phyloP scores from a whole-genome alignment of 1,140 invertebrate species.

The Ostrea edulis region DNA sequence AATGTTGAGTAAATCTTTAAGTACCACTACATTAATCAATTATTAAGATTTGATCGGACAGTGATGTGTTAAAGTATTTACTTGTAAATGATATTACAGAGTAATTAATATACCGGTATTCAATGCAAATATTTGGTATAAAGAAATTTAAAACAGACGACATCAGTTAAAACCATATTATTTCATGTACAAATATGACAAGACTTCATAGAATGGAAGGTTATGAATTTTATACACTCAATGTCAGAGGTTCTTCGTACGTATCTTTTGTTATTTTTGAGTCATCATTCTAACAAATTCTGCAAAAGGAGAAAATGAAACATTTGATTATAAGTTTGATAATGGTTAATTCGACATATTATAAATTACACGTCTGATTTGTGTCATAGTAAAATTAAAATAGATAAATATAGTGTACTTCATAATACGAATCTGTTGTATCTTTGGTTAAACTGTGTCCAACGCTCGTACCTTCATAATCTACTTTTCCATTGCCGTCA shows the following conservation, averaged over 20 bases:
- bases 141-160: background rate
- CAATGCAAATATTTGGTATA: background rate
- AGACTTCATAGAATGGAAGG: background rate
- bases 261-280: background rate
- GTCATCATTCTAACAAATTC: slow-evolving; percentile 15
- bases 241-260: background rate
- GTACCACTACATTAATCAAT: no score
- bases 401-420: no score
- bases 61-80: no score
- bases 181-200: background rate
- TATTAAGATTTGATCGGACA: no score
- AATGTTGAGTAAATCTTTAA: no score
- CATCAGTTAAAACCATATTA: background rate
- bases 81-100: no score
- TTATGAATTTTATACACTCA: background rate
- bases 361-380: no score
- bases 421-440: no score
- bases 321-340: background rate
- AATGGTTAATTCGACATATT: background rate
- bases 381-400: no score
- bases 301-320: background rate
- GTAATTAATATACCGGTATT: no score
- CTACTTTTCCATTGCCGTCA: background rate
- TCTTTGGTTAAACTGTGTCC: no score
- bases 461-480: background rate